Base-by-base conservation (phyloP, 2,888 invertebrate species). In the Argynnis bischoffii region DNA sequence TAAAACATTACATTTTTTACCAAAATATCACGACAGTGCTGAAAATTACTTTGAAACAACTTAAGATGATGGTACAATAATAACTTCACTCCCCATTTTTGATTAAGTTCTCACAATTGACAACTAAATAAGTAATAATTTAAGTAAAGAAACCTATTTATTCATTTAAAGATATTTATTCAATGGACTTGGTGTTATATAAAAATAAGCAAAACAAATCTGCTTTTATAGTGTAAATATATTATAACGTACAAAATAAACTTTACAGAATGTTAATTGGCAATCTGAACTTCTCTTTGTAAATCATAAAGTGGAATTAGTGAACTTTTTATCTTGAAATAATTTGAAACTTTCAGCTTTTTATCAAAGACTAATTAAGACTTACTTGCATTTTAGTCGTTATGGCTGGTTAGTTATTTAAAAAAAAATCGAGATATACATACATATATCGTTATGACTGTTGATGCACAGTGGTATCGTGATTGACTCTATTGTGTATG, bases 291-390 rank as follows among this genome's bases (percentile, higher is more conserved):
- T 65, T 65, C 41, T 48, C 66, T 61, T 66, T 66, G 60, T 66
- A 59, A 60, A 60, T 54, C 48, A 59, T 60, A 60, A 66, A 66
- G 54, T 60, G 15, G 54, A 66, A 66, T 66, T 66, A 54, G 59
- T 54, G 66, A 60, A 66, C 47, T 59, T 60, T 60, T 66, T 60
- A 66, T 66, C 66, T 66, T 53, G 61, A 53, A 60, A 60, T 59
- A 57, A 65, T 57, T 65, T 57, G 14, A 46, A 65, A 53, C 57
- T 66, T 66, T 13, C 46, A 66, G 53, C 59, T 66, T 66, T 66
- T 66, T 66, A 66, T 66, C 60, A 60, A 41, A 50, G 66, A 55
- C 60, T 60, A 66, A 66, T 66, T 66, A 66, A 56, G 61, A 50
- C 6, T 16, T 50, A 53, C 65, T 54, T 21, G 51, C 35, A 31